Conservation (phyloP, 2,113 vertebrate genomes). For the Ptyas mucosa region DNA sequence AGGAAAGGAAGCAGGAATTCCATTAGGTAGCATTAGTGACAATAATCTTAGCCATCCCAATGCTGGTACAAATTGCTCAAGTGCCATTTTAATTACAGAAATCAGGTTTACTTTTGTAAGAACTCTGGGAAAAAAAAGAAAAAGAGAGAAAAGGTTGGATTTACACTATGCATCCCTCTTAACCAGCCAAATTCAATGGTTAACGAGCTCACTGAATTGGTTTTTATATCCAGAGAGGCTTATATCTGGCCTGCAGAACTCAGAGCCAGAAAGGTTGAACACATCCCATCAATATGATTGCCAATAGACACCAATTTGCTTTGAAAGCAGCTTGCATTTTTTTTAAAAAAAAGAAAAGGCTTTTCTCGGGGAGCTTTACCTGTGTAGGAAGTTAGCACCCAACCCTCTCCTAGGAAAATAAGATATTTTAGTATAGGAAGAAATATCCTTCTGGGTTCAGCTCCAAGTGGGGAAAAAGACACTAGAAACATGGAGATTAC, state of each 20-base stretch:
- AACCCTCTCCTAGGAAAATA: too few species aligned
- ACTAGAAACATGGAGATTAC: too few species aligned
- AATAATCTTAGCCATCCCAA: constrained; percentile 54
- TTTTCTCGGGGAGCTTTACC: neutral
- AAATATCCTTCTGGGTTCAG: too few species aligned
- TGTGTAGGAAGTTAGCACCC: too few species aligned
- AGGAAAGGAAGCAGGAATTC: constrained; percentile 76
- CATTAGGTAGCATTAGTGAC: constrained; percentile 65
- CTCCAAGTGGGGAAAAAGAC: too few species aligned
- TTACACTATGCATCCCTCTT: too few species aligned
- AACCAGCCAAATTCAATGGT: neutral
- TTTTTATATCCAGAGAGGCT: neutral
- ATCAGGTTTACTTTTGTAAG: constrained; percentile 40
- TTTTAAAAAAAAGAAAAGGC: neutral
- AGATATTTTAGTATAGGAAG: too few species aligned
- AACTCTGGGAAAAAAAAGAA: neutral
- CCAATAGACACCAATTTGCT: neutral
- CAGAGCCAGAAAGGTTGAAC: neutral
- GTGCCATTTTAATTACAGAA: constrained; percentile 46
- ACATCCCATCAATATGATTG: neutral
- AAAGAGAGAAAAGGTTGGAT: neutral
- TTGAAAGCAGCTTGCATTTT: neutral
- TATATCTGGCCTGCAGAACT: neutral
- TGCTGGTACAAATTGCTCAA: constrained; percentile 48
- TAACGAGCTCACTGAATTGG: neutral